Base-by-base conservation (phyloP, 2,888 invertebrate genomes). In the Chorisops tibialis region DNA sequence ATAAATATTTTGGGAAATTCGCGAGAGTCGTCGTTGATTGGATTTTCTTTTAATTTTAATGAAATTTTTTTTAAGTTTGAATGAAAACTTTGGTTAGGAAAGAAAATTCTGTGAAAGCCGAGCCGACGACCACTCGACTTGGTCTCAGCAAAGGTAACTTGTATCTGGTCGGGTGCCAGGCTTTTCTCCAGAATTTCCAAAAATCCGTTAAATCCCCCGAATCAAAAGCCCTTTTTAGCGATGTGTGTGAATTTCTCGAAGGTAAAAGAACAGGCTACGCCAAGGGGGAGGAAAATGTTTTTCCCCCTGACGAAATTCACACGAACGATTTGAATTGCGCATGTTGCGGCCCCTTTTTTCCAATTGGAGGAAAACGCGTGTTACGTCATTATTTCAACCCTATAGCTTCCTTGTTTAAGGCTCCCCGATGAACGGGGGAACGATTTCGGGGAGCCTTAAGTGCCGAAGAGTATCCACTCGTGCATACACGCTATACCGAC, bases 81-180 rank as follows among this genome's bases (percentile, higher is more conserved):
- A 30, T 54, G 12, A 43, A 56, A 45, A 45, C 4, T 21, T 45
- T 22, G 16, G 30, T 30, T 30, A 7, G 35, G 45, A 43, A 56
- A 56, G 43, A 54, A 54, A 54, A 54, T 51, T 41, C 18, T 67
- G 65, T 69, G 66, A 65, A 67, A 63, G 63, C 66, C 67, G 68
- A 68, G 74, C 70, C 71, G 72, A 74, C 74, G 72, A 74, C 74
- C 75, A 68, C 66, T 66, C 78, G 77, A 77, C 79, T 77, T 77
- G 77, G 76, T 76, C 76, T 76, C 73, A 75, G 75, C 76, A 79
- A 79, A 77, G 78, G 76, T 77, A 77, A 75, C 75, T 77, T 79
- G 75, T 75, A 75, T 79, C 79, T 79, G 77, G 65, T 49, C 61
- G 62, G 56, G 41, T 48, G 65, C 64, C 66, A 61, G 51, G 65